Conservation (phyloP, 2,888 invertebrate genomes). For the Icerya purchasi region DNA sequence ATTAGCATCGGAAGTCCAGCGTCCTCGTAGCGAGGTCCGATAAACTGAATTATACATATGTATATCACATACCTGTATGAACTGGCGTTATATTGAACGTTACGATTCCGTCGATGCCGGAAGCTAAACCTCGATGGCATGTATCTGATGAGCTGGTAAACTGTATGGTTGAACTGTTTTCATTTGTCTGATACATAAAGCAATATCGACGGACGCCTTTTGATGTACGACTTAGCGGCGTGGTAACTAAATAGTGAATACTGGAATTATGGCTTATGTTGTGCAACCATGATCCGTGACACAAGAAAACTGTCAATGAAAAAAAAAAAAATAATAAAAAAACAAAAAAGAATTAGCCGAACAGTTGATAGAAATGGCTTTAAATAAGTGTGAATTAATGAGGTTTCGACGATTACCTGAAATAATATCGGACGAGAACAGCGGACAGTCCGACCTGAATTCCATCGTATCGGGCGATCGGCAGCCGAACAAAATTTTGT, state of each 20-base stretch:
- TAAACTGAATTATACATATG: too few species aligned
- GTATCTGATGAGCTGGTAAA: constrained; percentile 40
- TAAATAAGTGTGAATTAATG: not conserved
- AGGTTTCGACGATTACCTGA: constrained; percentile 12
- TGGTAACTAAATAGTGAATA: constrained; percentile 64
- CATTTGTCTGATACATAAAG: constrained; percentile 48
- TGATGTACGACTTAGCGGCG: constrained; percentile 43
- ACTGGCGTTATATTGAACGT: constrained; percentile 40
- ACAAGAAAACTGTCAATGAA: constrained; percentile 80
- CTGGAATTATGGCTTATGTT: constrained; percentile 30
- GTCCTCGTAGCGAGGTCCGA: too few species aligned
- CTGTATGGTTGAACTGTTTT: constrained; percentile 28
- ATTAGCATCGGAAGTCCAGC: too few species aligned
- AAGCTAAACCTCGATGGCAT: constrained; percentile 35
- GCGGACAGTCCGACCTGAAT: constrained; percentile 46
- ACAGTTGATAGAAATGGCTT: constrained; percentile 1
- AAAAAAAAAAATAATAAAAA: constrained; percentile 8
- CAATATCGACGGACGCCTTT: constrained; percentile 47
- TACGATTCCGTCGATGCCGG: constrained; percentile 34
- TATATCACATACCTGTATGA: not conserved
- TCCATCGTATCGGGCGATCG: constrained; percentile 56
- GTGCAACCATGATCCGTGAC: constrained; percentile 76
- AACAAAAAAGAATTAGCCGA: not conserved
- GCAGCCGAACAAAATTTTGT: constrained; percentile 26
- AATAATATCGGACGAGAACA: constrained; percentile 20